Conservation (phyloP, 2,113 vertebrate species). For the Tamias sibiricus region DNA sequence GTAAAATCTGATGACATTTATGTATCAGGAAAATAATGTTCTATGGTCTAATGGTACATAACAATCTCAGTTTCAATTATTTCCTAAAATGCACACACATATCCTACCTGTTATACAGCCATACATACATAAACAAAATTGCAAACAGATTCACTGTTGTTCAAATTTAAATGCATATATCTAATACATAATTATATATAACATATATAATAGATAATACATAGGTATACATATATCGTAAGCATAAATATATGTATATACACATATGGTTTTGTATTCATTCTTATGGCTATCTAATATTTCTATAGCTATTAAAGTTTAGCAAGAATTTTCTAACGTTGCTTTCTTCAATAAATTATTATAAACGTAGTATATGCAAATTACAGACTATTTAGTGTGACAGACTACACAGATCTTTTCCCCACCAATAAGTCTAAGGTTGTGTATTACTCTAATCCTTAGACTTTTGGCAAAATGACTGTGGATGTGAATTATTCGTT, state of each 20-base stretch:
- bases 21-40: conserved; percentile 30
- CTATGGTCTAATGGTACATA: neutral
- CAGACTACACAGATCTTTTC: neutral
- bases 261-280: neutral
- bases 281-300: neutral
- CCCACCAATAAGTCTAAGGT: neutral
- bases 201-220: neutral
- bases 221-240: neutral
- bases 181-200: neutral
- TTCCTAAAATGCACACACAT: neutral
- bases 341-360: neutral
- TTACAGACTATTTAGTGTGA: neutral
- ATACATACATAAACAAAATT: neutral
- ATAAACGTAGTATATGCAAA: neutral
- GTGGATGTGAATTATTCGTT: conserved; percentile 17
- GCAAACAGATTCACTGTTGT: neutral
- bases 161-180: neutral
- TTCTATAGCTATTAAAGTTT: neutral
- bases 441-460: neutral
- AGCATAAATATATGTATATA: neutral
- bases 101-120: neutral
- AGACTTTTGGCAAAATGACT: neutral
- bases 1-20: conserved; percentile 27
- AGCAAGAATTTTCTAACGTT: conserved; percentile 2
- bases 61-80: conserved; percentile 18